Conservation (phyloP, 2,888 invertebrate genomes). For the Epiblema foenella region DNA sequence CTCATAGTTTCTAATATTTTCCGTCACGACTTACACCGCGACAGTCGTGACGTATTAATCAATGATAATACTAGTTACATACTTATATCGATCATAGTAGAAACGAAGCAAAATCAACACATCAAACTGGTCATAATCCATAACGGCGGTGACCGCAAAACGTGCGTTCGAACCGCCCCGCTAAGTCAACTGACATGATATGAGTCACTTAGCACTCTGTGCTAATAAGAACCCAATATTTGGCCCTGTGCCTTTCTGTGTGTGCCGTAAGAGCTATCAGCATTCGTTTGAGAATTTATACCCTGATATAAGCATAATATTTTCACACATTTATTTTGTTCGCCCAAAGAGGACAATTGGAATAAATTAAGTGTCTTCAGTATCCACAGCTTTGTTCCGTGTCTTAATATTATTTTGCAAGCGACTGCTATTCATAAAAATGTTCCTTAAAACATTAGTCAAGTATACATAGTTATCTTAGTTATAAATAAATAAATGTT, state of each 20-base stretch:
- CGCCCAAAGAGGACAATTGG: background rate
- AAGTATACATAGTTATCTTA: too few relatives aligned
- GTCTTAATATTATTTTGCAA: background rate
- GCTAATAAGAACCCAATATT: constrained; percentile 42
- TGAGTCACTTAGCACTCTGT: constrained; percentile 50
- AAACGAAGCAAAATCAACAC: constrained; percentile 63
- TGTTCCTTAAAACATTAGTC: too few relatives aligned
- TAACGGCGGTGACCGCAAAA: constrained; percentile 59
- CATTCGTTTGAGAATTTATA: constrained; percentile 16
- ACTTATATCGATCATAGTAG: constrained; percentile 58
- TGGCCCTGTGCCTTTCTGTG: constrained; percentile 31
- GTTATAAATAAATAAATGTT: too few relatives aligned
- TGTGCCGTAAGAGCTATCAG: constrained; percentile 26
- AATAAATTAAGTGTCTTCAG: constrained; percentile 17
- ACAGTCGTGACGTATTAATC: constrained; percentile 28
- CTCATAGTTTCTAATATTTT: background rate
- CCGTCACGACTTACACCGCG: constrained; percentile 16
- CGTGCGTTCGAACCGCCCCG: constrained; percentile 57
- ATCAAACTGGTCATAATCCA: constrained; percentile 54
- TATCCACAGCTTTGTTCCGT: constrained; percentile 1
- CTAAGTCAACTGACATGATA: constrained; percentile 51
- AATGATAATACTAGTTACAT: constrained; percentile 59
- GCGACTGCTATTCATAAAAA: background rate
- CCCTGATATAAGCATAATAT: constrained; percentile 10
- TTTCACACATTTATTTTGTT: constrained; percentile 31